Base-by-base conservation (phyloP, 1,140 invertebrate genomes). In the Glossosoma conforme region DNA sequence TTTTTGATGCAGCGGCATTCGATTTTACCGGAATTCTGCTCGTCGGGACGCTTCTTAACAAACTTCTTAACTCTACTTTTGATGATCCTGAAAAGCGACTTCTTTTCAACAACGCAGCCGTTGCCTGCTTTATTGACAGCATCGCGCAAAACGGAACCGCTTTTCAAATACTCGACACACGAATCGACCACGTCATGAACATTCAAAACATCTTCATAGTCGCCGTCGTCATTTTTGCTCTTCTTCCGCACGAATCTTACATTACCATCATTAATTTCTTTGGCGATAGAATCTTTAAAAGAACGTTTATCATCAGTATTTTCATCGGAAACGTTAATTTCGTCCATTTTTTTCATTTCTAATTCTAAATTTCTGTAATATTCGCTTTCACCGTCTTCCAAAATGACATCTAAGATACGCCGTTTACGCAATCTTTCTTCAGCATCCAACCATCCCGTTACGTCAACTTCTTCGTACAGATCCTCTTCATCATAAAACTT, bases 301-400 rank as follows among this genome's bases (percentile, higher is more conserved):
- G 10, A 13, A 10, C 33, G 25, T 17, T 45, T 32, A 15, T 45
- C 44, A 50, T 49, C 45, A 13, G 10, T 14, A 33, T 41, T 43
- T 36, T 25, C 24, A 38, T 19, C 43, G n/a, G 13, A 42, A 22
- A 4, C 33, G 2, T 35, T 20, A 19, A 28, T 19, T 21, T 32
- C 20, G 13, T 47, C 37, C 5, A 25, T 40, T 22, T 54, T 55
- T 9, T 18, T 2, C 11, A n/a, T 14, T 20, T 46, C 38, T 20
- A 54, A 55, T 22, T 59, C 35, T 18, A 55, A 30, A 35, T 54
- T 50, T 41, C 55, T 42, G 48, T 75, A 73, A 54, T 75, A 75
- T 42, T 74, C 72, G 20, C 68, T 70, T 36, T 75, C 72, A 0
- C 68, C 70, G 20, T 75, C 72, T 55, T 74, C 72, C n/a, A 71